Percentiles rank a stretch among this genome's conserved stretches.
Conservation (phyloP, 2,888 invertebrate genomes). For the Limnephilus lunatus region DNA sequence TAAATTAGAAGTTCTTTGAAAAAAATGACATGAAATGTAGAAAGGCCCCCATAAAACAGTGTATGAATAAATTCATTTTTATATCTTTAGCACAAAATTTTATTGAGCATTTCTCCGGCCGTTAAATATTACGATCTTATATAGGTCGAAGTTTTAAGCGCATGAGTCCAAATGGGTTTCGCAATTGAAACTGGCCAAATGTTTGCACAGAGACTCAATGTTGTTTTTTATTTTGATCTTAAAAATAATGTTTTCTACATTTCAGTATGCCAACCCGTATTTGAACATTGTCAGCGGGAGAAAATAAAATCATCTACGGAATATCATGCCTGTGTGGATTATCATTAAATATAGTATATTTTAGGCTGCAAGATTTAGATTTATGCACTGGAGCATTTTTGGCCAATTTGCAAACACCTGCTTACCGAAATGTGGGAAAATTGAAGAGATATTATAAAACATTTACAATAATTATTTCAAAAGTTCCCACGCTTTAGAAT, state of each 20-base stretch:
- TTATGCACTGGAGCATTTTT: too few relatives aligned
- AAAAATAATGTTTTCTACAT: background rate
- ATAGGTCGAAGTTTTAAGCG: conserved; percentile 23
- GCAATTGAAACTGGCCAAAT: conserved; percentile 11
- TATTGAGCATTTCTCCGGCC: conserved; percentile 32
- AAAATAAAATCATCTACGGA: too few relatives aligned
- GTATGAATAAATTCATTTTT: conserved; percentile 38
- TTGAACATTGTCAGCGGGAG: too few relatives aligned
- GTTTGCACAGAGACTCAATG: background rate
- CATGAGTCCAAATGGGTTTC: conserved; percentile 11
- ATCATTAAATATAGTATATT: too few relatives aligned
- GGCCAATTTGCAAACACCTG: too few relatives aligned
- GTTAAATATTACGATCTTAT: conserved; percentile 34
- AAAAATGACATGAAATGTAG: background rate
- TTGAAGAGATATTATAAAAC: too few relatives aligned
- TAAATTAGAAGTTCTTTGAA: background rate
- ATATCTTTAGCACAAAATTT: conserved; percentile 9
- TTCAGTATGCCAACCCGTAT: too few relatives aligned
- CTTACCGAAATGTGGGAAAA: too few relatives aligned
- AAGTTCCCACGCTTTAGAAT: too few relatives aligned
- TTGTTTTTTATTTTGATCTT: background rate
- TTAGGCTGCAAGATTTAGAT: too few relatives aligned
- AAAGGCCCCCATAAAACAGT: background rate
- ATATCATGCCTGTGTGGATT: too few relatives aligned
- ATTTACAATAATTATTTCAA: too few relatives aligned